Evolutionary conservation across 2,888 invertebrate species (phyloP).

Genomic region (Biston betularia): DNA sequence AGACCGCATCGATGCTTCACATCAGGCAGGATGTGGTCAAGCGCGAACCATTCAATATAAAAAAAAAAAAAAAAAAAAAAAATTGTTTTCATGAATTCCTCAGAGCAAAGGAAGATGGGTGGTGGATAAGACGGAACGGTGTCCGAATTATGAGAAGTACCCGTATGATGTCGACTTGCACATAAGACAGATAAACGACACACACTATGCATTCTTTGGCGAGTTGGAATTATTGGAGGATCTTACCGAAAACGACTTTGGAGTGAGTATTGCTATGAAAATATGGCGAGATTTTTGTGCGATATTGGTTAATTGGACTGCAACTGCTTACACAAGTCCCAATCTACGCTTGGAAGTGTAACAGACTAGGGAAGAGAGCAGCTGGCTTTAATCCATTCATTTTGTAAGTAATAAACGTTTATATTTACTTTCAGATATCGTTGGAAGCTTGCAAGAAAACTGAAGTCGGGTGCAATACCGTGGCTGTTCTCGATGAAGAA

Average conservation of each 20-base stretch:
- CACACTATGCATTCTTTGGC: slow-evolving; percentile 60
- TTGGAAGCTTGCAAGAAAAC: slow-evolving; percentile 61
- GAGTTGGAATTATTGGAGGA: slow-evolving; percentile 37
- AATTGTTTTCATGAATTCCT: too few relatives aligned
- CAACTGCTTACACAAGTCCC: too few relatives aligned
- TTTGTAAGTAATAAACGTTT: neutral
- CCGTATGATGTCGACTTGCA: slow-evolving; percentile 44
- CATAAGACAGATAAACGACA: slow-evolving; percentile 60
- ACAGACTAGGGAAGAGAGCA: too few relatives aligned
- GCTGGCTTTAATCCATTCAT: too few relatives aligned
- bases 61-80: too few relatives aligned
- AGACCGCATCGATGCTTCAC: too few relatives aligned
- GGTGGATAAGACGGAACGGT: slow-evolving; percentile 47
- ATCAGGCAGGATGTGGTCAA: too few relatives aligned
- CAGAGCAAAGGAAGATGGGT: slow-evolving; percentile 64
- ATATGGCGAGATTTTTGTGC: too few relatives aligned
- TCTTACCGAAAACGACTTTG: slow-evolving; percentile 43
- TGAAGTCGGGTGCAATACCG: slow-evolving; percentile 72
- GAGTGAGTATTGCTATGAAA: slow-evolving; percentile 8
- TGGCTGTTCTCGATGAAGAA: slow-evolving; percentile 56
- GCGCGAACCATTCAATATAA: too few relatives aligned
- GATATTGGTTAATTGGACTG: too few relatives aligned
- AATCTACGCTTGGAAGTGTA: too few relatives aligned
- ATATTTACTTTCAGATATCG: slow-evolving; percentile 33
- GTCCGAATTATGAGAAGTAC: slow-evolving; percentile 18